phyloP scores from a whole-genome alignment of 1,140 invertebrate genomes.

The Whitmania pigra region DNA sequence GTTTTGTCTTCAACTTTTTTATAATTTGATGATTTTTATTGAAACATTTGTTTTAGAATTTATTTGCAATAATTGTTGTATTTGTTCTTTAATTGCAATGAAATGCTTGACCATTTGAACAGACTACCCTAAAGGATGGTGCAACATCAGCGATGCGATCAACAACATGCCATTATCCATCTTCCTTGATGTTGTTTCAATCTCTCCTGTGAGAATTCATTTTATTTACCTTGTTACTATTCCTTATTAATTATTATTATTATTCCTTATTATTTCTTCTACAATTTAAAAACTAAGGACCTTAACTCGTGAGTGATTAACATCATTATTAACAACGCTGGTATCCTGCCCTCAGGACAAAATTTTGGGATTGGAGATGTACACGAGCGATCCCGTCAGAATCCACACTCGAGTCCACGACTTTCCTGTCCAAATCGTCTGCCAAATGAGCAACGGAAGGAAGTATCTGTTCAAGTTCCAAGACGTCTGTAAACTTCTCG shows the following conservation, averaged over 20 bases:
- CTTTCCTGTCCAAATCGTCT: constrained; percentile 42
- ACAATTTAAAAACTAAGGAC: no score
- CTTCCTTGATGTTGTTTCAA: constrained; percentile 55
- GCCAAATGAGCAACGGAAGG: constrained; percentile 48
- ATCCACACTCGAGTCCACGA: constrained; percentile 52
- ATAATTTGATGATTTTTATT: no score
- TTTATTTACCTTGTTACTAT: not conserved
- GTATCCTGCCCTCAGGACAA: constrained; percentile 8
- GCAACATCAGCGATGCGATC: constrained; percentile 58
- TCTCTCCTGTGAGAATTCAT: constrained; percentile 44
- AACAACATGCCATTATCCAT: constrained; percentile 58
- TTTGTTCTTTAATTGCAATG: no score
- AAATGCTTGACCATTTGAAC: not conserved
- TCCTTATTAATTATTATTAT: not conserved
- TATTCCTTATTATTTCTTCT: no score
- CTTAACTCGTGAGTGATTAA: no score
- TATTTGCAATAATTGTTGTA: no score
- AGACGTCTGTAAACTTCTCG: constrained; percentile 48
- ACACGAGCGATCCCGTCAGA: constrained; percentile 55
- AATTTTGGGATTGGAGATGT: constrained; percentile 47
- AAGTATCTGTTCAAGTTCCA: constrained; percentile 53
- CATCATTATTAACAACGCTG: not conserved
- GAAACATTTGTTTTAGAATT: no score
- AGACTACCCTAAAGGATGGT: constrained; percentile 51
- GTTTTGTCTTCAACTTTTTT: no score